Evolutionary conservation across 2,888 invertebrate genomes (phyloP), one percentile per base, ranked within the genome.

Genomic region (Lymantria monacha): DNA sequence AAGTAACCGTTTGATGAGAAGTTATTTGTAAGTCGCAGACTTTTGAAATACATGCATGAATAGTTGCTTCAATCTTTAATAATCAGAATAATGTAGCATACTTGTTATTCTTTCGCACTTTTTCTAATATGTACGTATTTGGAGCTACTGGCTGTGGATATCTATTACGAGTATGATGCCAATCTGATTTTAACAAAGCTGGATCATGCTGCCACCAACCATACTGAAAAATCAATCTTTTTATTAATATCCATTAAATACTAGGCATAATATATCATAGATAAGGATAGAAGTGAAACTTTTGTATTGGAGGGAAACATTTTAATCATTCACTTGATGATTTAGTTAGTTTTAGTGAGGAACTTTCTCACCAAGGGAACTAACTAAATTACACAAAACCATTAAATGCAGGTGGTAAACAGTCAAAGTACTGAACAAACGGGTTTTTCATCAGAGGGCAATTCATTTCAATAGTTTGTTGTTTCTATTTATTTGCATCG

Each of bases 151-250:
- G 86, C 66, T 85, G 83, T 9, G 91, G 92, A 53, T 60, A 76
- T 65, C 84, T 79, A 41, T 79, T 81, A 51, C 61, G 61, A 7
- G 88, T 84, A 56, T 76, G 63, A 55, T 86, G 76, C 93, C 93
- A 93, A 43, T 76, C 78, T 42, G 72, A 67, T 42, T 71, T 70
- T 22, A 66, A 55, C 46, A 92, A 60, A 22, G 51, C 83, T 9
- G 87, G 74, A 72, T 93, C 92, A 49, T 79, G 79, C 54, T 77
- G 78, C 82, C 87, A 92, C 92, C 92, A 93, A 0, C 93, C 93
- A 61, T 75, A 82, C 89, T 90, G 63, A 48, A 82, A 81, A 38
- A 10, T 22, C 0, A 15, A 30, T 37, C 9, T 15, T 22, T 33
- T 3, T 33, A 33, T 8, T 1, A 8, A 33, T 12, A 13, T 33